Evolutionary conservation across 2,797 vertebrate species (phyloP), one percentile per base, ranked within the genome.

Genomic region (Pseudochirops cupreus): DNA sequence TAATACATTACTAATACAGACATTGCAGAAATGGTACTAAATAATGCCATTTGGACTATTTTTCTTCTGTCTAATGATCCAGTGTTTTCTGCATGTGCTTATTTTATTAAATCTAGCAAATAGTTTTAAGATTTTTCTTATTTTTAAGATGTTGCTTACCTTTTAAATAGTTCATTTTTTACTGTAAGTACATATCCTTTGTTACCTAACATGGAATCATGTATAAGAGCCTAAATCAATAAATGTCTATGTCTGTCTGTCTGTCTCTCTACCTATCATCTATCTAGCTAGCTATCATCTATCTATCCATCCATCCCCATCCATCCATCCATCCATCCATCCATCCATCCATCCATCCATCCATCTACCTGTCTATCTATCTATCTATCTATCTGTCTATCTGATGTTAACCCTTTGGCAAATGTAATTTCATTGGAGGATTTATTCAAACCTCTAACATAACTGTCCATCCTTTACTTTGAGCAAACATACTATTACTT

Each of bases 1-100:
- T 94, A 95, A 94, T 92, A 55, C 52, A 94, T 92, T 96, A 59
- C 87, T 91, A 50, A 93, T 94, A 58, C 1, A 96, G 53, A 18
- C 46, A 50, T 92, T 96, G 55, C n/a, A 93, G 94, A 93, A 95
- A 94, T 94, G 24, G 14, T 55, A 58, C 59, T 58, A 95, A 53
- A 29, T 57, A 92, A 21, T 56, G 2, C 82, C 54, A 91, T 95
- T 96, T 96, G 93, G 52, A 50, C 94, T 91, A 74, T 95, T 97
- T 97, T 94, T 95, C 94, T 96, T 96, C 33, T 87, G 95, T 74
- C 9, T 94, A 97, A 96, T 96, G 56, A 97, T 95, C 93, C 94
- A 33, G 74, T 94, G 56, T 95, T 94, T 92, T 94, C 74, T 93
- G 54, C 2, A 74, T 29, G 29, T 91, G 90, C 14, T 93, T 18